Evolutionary conservation across 1,140 invertebrate species (phyloP), one percentile per base, ranked within the genome.

Genomic region (Orchesella cincta): DNA sequence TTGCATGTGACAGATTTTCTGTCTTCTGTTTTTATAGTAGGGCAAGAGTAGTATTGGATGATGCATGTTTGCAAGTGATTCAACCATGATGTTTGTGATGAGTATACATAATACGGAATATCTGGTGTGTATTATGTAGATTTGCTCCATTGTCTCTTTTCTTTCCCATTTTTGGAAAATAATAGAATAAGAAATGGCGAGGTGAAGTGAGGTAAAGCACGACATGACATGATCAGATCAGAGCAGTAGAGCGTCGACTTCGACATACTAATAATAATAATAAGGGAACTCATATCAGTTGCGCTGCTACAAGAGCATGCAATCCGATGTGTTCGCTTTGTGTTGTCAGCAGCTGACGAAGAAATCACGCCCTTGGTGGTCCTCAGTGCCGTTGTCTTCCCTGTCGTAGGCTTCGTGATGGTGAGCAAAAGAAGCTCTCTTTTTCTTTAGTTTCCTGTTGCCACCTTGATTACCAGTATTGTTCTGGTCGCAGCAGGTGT

Each of bases 381-480:
- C 52, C 52, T 57, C 52, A 14, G 3, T 57, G 18, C 5, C 39
- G 18, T 57, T n/a, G 5, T 57, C 23, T 18, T 57, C 52, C 12
- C 23, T 23, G 23, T 26, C 52, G 23, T 26, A 5, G 52, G 8
- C 52, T 12, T 57, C 23, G 52, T 57, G 12, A 12, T 57, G 52
- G 23, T 8, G 23, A 57, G 52, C 3, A 57, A 3, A 57, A 57
- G 23, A 57, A 57, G 52, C 23, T 46, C 39, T 46, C n/a, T 57
- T 26, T n/a, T 18, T 57, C 54, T 23, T 31, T 67, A n/a, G 2
- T 67, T 33, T 67, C 62, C 31, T 67, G 28, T 33, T 67, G 31
- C 62, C 62, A 67, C 62, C 62, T 67, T 67, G 62, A 67, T 67
- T 67, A 29, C 62, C 29, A 33, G 62, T 33, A 67, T 67, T 67